phyloP scores from a whole-genome alignment of 2,888 invertebrate genomes.

The Anoplius nigerrimus region DNA sequence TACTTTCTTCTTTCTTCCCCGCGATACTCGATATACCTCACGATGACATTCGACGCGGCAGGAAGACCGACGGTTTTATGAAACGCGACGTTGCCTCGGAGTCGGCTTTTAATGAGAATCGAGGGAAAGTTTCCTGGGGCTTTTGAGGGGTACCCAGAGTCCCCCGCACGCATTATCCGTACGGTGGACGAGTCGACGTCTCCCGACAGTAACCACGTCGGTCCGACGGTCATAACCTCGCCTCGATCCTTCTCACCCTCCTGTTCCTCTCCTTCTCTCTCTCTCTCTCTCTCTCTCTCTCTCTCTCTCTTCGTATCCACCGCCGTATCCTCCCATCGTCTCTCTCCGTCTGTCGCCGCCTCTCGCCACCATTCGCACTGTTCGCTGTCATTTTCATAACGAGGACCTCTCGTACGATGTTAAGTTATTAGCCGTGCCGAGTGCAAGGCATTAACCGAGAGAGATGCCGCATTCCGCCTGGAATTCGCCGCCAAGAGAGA shows the following conservation, averaged over 20 bases:
- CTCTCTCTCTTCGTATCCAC: not conserved
- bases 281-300: slow-evolving; percentile 14
- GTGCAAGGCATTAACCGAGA: slow-evolving; percentile 47
- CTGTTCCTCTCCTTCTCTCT: slow-evolving; percentile 5
- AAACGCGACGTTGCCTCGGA: slow-evolving; percentile 32
- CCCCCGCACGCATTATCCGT: slow-evolving; percentile 40
- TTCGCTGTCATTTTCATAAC: slow-evolving; percentile 52
- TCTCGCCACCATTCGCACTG: not conserved
- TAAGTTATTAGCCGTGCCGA: slow-evolving; percentile 61
- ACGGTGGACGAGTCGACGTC: slow-evolving; percentile 28
- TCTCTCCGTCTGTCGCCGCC: not conserved
- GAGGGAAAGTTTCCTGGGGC: slow-evolving; percentile 47
- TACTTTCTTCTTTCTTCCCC: slow-evolving; percentile 31
- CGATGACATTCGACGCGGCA: slow-evolving; percentile 25
- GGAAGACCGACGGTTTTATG: slow-evolving; percentile 36
- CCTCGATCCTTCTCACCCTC: slow-evolving; percentile 5
- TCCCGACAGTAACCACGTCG: slow-evolving; percentile 14
- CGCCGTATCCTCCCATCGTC: slow-evolving; percentile 1
- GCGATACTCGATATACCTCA: slow-evolving; percentile 40
- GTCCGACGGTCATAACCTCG: slow-evolving; percentile 21
- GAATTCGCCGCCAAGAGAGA: slow-evolving; percentile 6
- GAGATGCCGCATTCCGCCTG: slow-evolving; percentile 23
- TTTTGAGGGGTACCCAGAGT: slow-evolving; percentile 35
- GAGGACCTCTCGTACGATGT: slow-evolving; percentile 46
- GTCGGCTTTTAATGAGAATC: slow-evolving; percentile 49